Evolutionary conservation across 2,113 vertebrate species (phyloP).

Genomic region (Orientallactaga bullata): DNA sequence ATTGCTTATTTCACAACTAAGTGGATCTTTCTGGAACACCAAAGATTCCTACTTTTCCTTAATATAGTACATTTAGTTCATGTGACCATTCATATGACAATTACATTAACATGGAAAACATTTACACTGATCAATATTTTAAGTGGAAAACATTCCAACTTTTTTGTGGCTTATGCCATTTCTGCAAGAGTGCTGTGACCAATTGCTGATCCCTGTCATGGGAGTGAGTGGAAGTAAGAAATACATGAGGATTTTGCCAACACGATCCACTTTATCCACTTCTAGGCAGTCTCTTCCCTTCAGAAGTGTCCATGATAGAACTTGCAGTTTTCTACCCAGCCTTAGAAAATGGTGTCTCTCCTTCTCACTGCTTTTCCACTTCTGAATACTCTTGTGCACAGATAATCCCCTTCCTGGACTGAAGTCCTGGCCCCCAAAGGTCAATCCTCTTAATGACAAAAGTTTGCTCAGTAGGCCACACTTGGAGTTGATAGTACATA

Average conservation of each 20-base stretch:
- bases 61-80: neutral
- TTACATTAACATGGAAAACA: slow-evolving; percentile 31
- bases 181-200: neutral
- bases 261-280: neutral
- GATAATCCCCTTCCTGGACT: neutral
- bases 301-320: neutral
- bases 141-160: slow-evolving; percentile 19
- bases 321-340: neutral
- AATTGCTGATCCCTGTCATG: neutral
- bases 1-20: slow-evolving; percentile 27
- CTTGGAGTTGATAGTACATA: neutral
- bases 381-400: neutral
- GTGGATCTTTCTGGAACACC: neutral
- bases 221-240: neutral
- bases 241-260: neutral
- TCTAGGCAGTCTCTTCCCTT: neutral
- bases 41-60: slow-evolving; percentile 15
- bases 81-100: slow-evolving; percentile 21
- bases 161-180: slow-evolving; percentile 34
- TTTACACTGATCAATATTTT: slow-evolving; percentile 17
- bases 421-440: neutral
- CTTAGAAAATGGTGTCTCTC: neutral
- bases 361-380: slow-evolving; percentile 19
- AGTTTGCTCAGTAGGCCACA: neutral
- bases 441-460: neutral